phyloP scores from a whole-genome alignment of 2,888 invertebrate species.

The Taenaris catops region DNA sequence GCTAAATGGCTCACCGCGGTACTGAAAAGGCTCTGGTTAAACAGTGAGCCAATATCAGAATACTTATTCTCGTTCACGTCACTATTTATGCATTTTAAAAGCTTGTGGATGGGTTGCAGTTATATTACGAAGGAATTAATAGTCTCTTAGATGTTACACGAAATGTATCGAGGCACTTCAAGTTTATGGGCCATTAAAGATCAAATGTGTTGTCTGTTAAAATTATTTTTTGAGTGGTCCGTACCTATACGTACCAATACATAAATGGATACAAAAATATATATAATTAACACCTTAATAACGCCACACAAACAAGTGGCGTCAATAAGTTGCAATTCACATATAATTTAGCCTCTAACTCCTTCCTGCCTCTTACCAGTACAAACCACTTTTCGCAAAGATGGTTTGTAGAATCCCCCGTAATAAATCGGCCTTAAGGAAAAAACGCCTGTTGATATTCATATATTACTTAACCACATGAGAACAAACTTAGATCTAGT shows the following conservation, averaged over 20 bases:
- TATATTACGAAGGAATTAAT: constrained; percentile 47
- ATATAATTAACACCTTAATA: too few species aligned
- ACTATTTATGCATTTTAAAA: constrained; percentile 60
- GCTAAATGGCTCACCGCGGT: constrained; percentile 77
- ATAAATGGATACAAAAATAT: too few species aligned
- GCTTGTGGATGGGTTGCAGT: constrained; percentile 36
- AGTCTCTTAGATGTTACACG: constrained; percentile 32
- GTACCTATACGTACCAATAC: constrained; percentile 1
- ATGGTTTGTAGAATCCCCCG: too few species aligned
- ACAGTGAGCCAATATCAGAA: constrained; percentile 71
- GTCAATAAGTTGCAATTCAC: too few species aligned
- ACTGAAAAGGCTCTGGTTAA: constrained; percentile 78
- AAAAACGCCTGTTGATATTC: too few species aligned
- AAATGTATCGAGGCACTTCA: constrained; percentile 13
- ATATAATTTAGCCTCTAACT: too few species aligned
- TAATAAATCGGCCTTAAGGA: too few species aligned
- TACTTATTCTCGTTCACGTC: constrained; percentile 66
- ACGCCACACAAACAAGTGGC: too few species aligned
- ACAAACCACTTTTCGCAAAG: too few species aligned
- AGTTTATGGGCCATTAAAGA: constrained; percentile 13
- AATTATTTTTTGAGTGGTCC: constrained; percentile 11
- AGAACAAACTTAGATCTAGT: too few species aligned
- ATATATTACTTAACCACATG: too few species aligned
- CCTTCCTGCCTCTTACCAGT: too few species aligned
- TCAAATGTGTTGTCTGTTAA: constrained; percentile 11